phyloP scores from a whole-genome alignment of 2,797 vertebrate species.

The Ciconia nigra region DNA sequence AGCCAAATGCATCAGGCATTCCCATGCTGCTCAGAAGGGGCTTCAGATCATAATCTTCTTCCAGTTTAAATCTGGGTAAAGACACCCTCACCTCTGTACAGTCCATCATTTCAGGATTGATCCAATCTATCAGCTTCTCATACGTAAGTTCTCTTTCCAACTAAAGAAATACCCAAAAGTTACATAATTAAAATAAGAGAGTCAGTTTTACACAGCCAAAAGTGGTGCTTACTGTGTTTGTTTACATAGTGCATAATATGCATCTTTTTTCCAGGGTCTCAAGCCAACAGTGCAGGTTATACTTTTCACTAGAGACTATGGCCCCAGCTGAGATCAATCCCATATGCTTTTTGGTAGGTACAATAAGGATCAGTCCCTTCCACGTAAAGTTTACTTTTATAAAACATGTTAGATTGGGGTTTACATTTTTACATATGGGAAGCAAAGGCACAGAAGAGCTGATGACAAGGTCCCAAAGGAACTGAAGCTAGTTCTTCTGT shows the following conservation, averaged over 20 bases:
- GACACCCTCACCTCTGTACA: slow-evolving; percentile 70
- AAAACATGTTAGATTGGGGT: background rate
- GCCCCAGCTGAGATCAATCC: background rate
- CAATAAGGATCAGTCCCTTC: background rate
- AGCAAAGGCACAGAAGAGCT: background rate
- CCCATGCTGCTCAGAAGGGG: slow-evolving; percentile 80
- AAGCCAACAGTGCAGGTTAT: background rate
- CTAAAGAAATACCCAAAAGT: slow-evolving; percentile 56
- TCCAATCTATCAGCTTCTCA: slow-evolving; percentile 84
- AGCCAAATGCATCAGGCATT: slow-evolving; percentile 85
- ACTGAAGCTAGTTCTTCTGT: background rate
- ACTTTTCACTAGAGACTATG: background rate
- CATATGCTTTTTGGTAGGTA: background rate
- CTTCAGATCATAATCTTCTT: slow-evolving; percentile 83
- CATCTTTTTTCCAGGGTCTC: background rate
- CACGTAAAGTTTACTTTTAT: background rate
- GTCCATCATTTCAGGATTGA: slow-evolving; percentile 80
- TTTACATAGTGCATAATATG: accelerated
- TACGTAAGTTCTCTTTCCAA: slow-evolving; percentile 83
- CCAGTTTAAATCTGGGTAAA: slow-evolving; percentile 86
- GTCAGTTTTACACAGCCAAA: background rate
- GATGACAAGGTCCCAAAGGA: background rate
- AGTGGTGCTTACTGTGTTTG: accelerated
- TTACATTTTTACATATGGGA: background rate
- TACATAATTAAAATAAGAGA: background rate